A percentile compares a stretch with the other conserved stretches of the same genome.
Evolutionary conservation across 2,888 invertebrate species (phyloP).

Genomic region (Drosophila affinis): DNA sequence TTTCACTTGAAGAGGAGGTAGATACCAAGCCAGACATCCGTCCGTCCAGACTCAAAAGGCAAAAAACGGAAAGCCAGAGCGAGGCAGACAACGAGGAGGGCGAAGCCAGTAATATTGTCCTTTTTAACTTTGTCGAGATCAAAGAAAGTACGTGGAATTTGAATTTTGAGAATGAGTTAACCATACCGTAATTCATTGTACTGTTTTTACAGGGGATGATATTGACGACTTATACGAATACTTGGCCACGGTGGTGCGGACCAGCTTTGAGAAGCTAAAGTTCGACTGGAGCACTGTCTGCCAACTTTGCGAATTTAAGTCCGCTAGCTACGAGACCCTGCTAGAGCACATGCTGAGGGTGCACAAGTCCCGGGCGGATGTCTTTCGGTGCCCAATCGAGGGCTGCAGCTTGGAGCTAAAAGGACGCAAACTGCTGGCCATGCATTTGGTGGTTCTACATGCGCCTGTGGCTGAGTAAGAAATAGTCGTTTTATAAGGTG

Average conservation of each 20-base stretch:
- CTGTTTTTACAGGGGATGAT: conserved; percentile 49
- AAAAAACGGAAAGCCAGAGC: conserved; percentile 34
- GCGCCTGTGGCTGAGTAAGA: conserved; percentile 74
- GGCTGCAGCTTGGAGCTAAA: conserved; percentile 52
- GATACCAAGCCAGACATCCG: neutral
- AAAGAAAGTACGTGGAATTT: conserved; percentile 53
- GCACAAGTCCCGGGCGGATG: conserved; percentile 45
- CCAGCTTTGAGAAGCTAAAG: conserved; percentile 66
- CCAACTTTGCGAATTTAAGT: conserved; percentile 60
- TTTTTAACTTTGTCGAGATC: conserved; percentile 63
- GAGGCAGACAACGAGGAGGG: conserved; percentile 48
- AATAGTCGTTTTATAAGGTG: neutral
- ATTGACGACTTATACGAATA: conserved; percentile 63
- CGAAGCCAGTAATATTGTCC: conserved; percentile 51
- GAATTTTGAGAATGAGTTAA: accelerated
- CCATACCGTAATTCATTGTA: accelerated
- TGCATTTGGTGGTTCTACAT: conserved; percentile 79
- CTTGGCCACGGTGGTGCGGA: conserved; percentile 64
- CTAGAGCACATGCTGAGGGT: conserved; percentile 54
- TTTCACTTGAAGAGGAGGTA: neutral
- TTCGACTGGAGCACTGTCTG: conserved; percentile 70
- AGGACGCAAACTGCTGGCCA: conserved; percentile 63
- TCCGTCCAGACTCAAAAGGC: neutral
- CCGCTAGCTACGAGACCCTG: conserved; percentile 56
- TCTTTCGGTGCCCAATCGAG: conserved; percentile 70